A percentile compares a stretch with the other conserved stretches of the same genome.
Conservation (phyloP, 2,888 invertebrate genomes). For the Protula sp. region DNA sequence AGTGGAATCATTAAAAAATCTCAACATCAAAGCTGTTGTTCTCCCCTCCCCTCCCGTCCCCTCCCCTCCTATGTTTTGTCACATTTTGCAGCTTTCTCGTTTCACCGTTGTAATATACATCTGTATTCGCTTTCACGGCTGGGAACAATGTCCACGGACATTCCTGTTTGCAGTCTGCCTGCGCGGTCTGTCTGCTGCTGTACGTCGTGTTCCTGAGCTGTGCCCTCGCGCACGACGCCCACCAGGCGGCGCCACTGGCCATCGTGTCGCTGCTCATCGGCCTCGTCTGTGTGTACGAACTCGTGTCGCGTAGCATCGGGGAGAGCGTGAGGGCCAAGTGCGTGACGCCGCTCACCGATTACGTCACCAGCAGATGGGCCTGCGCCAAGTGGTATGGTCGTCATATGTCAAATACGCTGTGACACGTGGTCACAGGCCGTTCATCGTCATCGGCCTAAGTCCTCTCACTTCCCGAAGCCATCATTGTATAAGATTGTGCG, state of each 20-base stretch:
- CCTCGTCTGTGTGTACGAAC: not conserved
- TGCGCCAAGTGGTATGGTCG: not conserved
- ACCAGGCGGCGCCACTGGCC: not conserved
- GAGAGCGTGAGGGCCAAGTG: not conserved
- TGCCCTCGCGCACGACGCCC: constrained; percentile 1
- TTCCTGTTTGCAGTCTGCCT: no score
- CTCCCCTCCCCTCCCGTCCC: no score
- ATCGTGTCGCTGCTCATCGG: not conserved
- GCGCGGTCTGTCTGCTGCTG: not conserved
- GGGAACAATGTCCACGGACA: no score
- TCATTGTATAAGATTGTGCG: no score
- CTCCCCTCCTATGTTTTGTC: no score
- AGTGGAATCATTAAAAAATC: no score
- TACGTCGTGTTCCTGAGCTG: constrained; percentile 9
- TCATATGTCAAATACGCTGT: not conserved
- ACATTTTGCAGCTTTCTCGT: no score
- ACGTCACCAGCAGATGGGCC: not conserved
- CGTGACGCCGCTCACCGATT: not conserved
- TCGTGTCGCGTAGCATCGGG: not conserved
- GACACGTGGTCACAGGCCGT: not conserved
- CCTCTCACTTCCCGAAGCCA: no score
- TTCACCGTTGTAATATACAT: no score
- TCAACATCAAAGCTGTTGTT: no score
- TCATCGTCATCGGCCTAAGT: no score
- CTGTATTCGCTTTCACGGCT: no score